Percentiles rank a stretch among this genome's conserved stretches.
Evolutionary conservation across 1,140 invertebrate species (phyloP).

Genomic region (Dendroctonus ponderosae): DNA sequence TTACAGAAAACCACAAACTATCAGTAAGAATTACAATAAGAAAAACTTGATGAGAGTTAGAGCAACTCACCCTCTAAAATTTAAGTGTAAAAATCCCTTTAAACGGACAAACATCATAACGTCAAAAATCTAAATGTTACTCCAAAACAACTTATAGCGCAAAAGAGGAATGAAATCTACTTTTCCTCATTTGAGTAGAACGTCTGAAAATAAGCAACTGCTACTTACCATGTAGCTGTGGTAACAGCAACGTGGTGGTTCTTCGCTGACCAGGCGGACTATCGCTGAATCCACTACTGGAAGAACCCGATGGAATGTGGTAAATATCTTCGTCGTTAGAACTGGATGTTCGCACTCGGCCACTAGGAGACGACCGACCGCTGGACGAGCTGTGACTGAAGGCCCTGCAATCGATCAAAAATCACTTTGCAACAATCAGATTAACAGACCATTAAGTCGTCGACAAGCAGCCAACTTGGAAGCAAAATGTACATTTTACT

Average conservation of each 20-base stretch:
- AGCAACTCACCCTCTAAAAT: no score
- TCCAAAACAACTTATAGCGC: no score
- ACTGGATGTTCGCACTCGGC: slow-evolving; percentile 37
- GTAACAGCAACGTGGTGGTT: slow-evolving; percentile 24
- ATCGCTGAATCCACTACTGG: slow-evolving; percentile 51
- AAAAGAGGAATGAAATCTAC: no score
- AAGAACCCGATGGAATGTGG: slow-evolving; percentile 49
- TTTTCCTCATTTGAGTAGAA: no score
- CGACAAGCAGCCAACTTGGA: no score
- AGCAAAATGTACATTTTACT: background rate
- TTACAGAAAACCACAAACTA: no score
- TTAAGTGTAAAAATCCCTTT: no score
- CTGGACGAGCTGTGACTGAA: slow-evolving; percentile 44
- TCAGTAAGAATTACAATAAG: no score
- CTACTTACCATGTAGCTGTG: slow-evolving; percentile 22
- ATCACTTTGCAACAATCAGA: background rate
- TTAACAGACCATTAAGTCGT: no score
- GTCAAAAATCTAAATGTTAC: no score
- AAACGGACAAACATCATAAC: no score
- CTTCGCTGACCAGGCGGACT: slow-evolving; percentile 30
- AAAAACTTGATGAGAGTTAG: no score
- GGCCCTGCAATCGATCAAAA: slow-evolving; percentile 31
- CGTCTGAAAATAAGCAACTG: background rate
- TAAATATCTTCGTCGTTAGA: slow-evolving; percentile 46
- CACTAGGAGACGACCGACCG: slow-evolving; percentile 39